A percentile compares a stretch with the other conserved stretches of the same genome.
Evolutionary conservation across 2,888 invertebrate species (phyloP).

Genomic region (Dolomedes plantarius): DNA sequence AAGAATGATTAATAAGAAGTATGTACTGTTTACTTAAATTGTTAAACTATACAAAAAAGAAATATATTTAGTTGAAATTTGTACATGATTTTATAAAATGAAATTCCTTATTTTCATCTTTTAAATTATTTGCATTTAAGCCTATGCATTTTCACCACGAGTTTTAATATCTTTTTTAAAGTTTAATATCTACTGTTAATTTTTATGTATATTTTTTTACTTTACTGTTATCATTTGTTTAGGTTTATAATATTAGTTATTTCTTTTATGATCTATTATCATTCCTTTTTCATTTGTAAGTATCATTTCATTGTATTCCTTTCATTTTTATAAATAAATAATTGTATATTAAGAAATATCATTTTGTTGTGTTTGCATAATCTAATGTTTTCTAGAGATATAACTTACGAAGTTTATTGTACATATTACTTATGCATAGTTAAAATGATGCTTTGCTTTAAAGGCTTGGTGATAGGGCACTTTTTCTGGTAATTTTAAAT

Average conservation of each 20-base stretch:
- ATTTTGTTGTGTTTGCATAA: not conserved
- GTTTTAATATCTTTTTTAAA: not conserved
- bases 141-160: too few species aligned
- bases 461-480: not conserved
- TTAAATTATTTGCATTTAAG: too few species aligned
- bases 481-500: not conserved
- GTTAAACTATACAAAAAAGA: not conserved
- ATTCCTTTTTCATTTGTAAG: not conserved
- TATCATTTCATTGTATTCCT: not conserved
- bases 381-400: too few species aligned
- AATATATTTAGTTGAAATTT: not conserved
- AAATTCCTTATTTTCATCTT: too few species aligned
- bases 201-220: not conserved
- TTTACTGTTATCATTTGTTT: not conserved
- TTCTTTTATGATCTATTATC: not conserved
- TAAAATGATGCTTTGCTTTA: not conserved
- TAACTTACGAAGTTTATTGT: not conserved
- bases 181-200: not conserved
- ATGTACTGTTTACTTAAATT: not conserved
- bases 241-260: not conserved
- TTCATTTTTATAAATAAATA: not conserved
- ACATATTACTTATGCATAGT: not conserved
- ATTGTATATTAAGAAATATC: not conserved
- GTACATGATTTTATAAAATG: not conserved
- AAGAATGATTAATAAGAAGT: not conserved